Conservation (phyloP, 2,797 vertebrate genomes). For the Lemur catta region DNA sequence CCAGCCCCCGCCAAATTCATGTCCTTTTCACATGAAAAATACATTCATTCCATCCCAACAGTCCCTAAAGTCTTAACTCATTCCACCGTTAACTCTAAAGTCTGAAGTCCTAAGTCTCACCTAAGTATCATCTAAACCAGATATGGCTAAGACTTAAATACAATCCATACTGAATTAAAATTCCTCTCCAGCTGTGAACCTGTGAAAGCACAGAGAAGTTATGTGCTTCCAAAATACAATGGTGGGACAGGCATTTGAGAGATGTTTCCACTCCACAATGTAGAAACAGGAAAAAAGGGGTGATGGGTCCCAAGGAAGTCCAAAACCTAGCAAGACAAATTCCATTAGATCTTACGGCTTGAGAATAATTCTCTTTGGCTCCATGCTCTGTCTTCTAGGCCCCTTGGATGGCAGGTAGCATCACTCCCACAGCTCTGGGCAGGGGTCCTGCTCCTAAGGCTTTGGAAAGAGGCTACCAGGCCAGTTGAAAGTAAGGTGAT, state of each 20-base stretch:
- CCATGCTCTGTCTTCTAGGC: neutral
- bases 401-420: neutral
- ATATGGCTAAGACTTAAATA: neutral
- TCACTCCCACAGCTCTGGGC: neutral
- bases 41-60: neutral
- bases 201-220: slow-evolving; percentile 5
- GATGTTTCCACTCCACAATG: neutral
- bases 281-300: neutral
- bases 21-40: slow-evolving; percentile 1
- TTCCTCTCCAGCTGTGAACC: neutral
- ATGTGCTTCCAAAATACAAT: neutral
- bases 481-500: neutral
- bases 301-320: neutral
- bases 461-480: neutral
- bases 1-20: neutral
- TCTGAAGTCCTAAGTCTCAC: neutral
- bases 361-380: neutral
- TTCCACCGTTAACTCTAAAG: neutral
- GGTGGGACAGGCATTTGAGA: neutral
- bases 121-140: neutral
- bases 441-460: fast-evolving
- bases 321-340: neutral
- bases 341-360: neutral
- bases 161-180: neutral
- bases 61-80: neutral